Conservation (phyloP, 2,888 invertebrate species). For the Eucriotettix oculatus region DNA sequence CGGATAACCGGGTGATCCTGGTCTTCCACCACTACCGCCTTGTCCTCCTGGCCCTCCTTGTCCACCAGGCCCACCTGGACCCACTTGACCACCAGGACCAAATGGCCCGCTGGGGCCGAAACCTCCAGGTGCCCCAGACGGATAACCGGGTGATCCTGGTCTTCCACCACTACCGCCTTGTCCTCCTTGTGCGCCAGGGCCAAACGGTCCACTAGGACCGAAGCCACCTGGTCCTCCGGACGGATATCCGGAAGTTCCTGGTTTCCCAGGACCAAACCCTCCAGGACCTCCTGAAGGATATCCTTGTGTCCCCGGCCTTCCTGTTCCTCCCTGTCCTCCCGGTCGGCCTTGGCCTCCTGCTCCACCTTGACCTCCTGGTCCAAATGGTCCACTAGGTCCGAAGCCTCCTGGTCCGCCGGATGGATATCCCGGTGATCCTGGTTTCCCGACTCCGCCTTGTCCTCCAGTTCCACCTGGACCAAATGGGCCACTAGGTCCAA, state of each 20-base stretch:
- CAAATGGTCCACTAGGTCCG: slow-evolving; percentile 6
- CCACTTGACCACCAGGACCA: slow-evolving; percentile 13
- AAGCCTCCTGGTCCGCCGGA: slow-evolving; percentile 4
- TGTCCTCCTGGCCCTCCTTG: slow-evolving; percentile 12
- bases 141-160: slow-evolving; percentile 8
- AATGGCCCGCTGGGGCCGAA: slow-evolving; percentile 6
- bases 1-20: slow-evolving; percentile 15
- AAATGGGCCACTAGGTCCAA: slow-evolving; percentile 1
- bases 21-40: slow-evolving; percentile 11
- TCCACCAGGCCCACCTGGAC: slow-evolving; percentile 4
- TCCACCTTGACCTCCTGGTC: slow-evolving; percentile 6
- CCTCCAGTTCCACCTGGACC: slow-evolving; percentile 8
- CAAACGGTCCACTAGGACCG: slow-evolving; percentile 5
- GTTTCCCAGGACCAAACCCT: no score
- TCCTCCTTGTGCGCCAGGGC: slow-evolving; percentile 3
- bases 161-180: slow-evolving; percentile 10
- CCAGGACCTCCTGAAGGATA: slow-evolving; percentile 19
- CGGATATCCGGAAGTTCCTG: slow-evolving; percentile 15
- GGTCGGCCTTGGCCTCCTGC: slow-evolving; percentile 14
- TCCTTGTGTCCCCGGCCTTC: slow-evolving; percentile 12
- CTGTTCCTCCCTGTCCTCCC: slow-evolving; percentile 7
- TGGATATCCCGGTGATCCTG: slow-evolving; percentile 2
- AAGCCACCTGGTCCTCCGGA: slow-evolving; percentile 6
- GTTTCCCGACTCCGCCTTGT: slow-evolving; percentile 12
- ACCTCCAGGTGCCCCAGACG: slow-evolving; percentile 4